Base-by-base conservation (phyloP, 1,140 invertebrate genomes). In the Pseudomyrmex cubaensis region DNA sequence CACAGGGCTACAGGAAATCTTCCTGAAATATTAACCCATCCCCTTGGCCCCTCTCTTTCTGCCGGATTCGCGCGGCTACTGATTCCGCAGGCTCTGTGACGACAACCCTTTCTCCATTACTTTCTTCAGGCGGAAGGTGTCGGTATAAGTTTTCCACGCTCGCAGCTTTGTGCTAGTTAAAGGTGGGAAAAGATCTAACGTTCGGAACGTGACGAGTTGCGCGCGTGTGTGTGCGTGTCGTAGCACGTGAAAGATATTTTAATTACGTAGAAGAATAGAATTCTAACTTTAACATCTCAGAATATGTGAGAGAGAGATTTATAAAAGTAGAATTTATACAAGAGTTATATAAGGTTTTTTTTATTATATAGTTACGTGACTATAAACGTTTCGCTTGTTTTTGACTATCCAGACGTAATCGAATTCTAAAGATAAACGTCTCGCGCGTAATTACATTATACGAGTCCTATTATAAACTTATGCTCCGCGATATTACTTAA, bases 11-110 rank as follows among this genome's bases (percentile, higher is more conserved):
- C 85, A 61, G 59, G 48, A 80, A 75, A 82, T 89, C 82, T 83
- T 85, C 62, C 70, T 83, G 77, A 86, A 86, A 86, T 86, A 86
- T 84, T 86, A 86, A 84, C 73, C 73, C 73, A 62, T 44, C 56
- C 63, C 15, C 48, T 25, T 12, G 17, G 46, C 22, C 17, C n/a
- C 54, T 59, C 76, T 80, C 76, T 70, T 61, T 70, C 44, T 80
- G 54, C 44, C 9, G 22, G 66, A 80, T 70, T 54, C 25, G 8
- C 48, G 20, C 62, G 50, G 25, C 75, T 46, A 80, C 64, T 80
- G 76, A 70, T 80, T 80, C 56, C 76, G 66, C 76, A 44, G 76
- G 76, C 62, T 77, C 35, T 59, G 46, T 15, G 54, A 80, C 44
- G 66, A 67, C 76, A 70, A 70, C 54, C 66, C 76, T 80, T 80